Evolutionary conservation across 1,140 invertebrate species (phyloP).

Genomic region (Drosophila santomea): DNA sequence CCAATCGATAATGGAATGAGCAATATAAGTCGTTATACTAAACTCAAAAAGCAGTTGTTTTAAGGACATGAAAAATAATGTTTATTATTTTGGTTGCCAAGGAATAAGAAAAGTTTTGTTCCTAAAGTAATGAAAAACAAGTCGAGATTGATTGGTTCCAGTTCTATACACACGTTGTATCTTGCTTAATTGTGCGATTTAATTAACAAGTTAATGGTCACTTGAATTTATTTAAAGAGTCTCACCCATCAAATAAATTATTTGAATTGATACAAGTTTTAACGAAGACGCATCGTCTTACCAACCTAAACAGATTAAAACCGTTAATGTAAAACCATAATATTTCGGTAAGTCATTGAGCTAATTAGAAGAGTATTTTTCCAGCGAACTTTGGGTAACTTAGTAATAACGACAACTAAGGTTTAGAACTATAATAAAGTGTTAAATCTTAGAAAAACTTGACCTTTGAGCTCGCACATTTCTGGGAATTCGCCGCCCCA

Average conservation of each 20-base stretch:
- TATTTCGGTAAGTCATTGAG: too few relatives aligned
- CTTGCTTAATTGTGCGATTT: not conserved
- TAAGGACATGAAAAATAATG: too few relatives aligned
- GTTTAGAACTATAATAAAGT: not conserved
- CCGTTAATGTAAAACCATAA: too few relatives aligned
- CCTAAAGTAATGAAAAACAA: not conserved
- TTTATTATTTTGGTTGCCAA: too few relatives aligned
- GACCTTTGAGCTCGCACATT: not conserved
- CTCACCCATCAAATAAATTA: not conserved
- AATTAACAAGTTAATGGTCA: not conserved
- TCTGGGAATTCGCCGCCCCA: conserved; percentile 17
- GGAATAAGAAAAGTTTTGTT: too few relatives aligned
- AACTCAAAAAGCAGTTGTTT: conserved; percentile 8
- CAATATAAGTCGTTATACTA: not conserved
- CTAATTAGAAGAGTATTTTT: too few relatives aligned
- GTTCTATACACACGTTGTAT: not conserved
- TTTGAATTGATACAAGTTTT: not conserved
- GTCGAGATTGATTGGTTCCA: not conserved
- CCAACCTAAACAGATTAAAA: not conserved
- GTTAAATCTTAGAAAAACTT: not conserved
- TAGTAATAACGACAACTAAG: too few relatives aligned
- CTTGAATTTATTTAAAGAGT: not conserved
- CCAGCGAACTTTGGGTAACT: too few relatives aligned
- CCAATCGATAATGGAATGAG: not conserved
- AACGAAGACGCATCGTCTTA: not conserved